Base-by-base conservation (phyloP, 2,797 vertebrate species). In the Streptopelia turtur region DNA sequence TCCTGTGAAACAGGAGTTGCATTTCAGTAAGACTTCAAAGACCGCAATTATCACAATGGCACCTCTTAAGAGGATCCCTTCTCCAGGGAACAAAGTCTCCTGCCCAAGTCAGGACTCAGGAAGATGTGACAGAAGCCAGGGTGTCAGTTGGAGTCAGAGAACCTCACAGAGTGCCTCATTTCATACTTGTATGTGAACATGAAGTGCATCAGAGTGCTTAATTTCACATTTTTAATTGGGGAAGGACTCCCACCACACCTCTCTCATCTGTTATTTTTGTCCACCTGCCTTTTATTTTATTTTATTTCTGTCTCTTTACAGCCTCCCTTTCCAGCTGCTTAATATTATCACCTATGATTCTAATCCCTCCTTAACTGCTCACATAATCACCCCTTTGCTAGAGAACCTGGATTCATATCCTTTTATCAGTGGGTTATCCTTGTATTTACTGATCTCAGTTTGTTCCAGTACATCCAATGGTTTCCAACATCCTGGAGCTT, bases 321-420 rank as follows among this genome's bases (percentile, higher is more conserved):
- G 78, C n/a, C 41, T 76, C 76, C 49, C 66, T 84, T 86, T 79
- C 84, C 95, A 95, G 94, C 93, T 92, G 93, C 87, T 90, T 49
- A 16, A 6, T 49, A 90, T 93, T 79, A 90, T 86, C 96, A 83
- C 95, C 94, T 82, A 60, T 2, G 1, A 31, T 59, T 64, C 83
- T 91, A 95, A 94, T 83, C 83, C 93, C 63, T 76, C 71, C 74
- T 87, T 79, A 75, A 94, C 66, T 93, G 78, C 80, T 87, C 87
- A 86, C 93, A 92, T 92, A 86, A 94, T 94, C 92, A 86, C 94
- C 50, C 91, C 87, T 91, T 83, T 81, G 94, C 52, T 70, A 89
- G 89, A 72, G 81, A 89, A 84, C 43, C 75, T 76, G 84, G 64
- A 76, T 90, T 66, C 39, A 37, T 47, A 82, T 68, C 72, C 85